phyloP scores from a whole-genome alignment of 1,140 invertebrate species.

The Diuraphis noxia region DNA sequence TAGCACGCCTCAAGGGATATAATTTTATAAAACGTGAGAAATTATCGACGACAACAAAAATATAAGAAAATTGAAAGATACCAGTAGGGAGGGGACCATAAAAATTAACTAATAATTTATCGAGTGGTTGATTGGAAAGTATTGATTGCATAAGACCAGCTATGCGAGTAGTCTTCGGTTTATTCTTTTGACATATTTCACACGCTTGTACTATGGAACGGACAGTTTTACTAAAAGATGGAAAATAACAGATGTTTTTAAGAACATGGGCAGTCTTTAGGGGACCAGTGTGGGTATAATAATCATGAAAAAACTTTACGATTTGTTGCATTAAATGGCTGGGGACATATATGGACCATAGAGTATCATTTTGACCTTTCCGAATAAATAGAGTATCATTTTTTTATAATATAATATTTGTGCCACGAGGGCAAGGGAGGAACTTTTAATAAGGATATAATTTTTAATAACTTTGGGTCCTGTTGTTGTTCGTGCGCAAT shows the following conservation, averaged over 20 bases:
- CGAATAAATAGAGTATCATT: background rate
- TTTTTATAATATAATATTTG: background rate
- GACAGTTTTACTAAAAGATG: too few species aligned
- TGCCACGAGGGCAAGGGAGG: background rate
- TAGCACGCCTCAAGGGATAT: too few species aligned
- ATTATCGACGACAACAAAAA: too few species aligned
- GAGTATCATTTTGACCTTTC: background rate
- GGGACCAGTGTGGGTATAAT: background rate
- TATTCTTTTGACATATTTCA: too few species aligned
- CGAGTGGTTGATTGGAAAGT: too few species aligned
- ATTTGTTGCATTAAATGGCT: background rate
- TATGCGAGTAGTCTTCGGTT: too few species aligned
- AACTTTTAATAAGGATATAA: background rate
- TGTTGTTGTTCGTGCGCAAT: background rate
- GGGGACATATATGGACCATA: background rate
- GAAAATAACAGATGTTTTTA: background rate
- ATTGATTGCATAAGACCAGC: too few species aligned
- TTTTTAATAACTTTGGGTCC: background rate
- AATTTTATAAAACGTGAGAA: too few species aligned
- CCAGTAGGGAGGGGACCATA: too few species aligned
- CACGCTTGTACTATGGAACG: too few species aligned
- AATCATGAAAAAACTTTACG: background rate
- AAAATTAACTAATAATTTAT: too few species aligned
- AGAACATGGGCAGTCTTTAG: background rate
- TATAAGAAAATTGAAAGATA: too few species aligned